phyloP scores from a whole-genome alignment of 2,113 vertebrate genomes.

The Circaetus gallicus region DNA sequence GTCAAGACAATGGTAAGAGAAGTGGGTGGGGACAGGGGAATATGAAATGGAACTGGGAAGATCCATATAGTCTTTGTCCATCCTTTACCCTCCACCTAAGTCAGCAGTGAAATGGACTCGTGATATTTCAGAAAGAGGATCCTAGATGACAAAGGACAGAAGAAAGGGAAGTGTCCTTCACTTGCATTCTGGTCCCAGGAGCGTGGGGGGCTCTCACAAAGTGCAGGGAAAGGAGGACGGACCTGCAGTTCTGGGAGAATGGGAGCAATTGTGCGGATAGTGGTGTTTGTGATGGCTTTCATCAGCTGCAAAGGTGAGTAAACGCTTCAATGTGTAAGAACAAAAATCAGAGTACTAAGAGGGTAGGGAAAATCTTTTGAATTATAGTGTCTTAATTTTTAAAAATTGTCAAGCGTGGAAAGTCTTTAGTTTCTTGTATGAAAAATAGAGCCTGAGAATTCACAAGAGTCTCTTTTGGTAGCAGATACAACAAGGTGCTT shows the following conservation, averaged over 20 bases:
- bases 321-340: not conserved
- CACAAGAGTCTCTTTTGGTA: not conserved
- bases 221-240: not conserved
- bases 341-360: not conserved
- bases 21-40: not conserved
- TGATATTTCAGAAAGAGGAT: conserved; percentile 58
- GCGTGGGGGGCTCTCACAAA: not conserved
- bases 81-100: not conserved
- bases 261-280: not conserved
- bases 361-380: not conserved
- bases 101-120: conserved; percentile 37
- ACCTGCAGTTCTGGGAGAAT: not conserved
- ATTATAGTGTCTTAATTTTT: not conserved
- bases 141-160: conserved; percentile 19
- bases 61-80: not conserved
- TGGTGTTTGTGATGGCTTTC: not conserved
- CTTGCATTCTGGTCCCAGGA: not conserved
- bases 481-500: not conserved
- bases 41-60: not conserved
- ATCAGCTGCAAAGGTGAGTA: conserved; percentile 36
- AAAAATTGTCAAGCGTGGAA: not conserved
- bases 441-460: not conserved
- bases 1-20: not conserved
- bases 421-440: not conserved
- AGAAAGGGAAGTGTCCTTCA: conserved; percentile 55